These are phyloP conservation scores for Myotis lucifugus DNA, from an alignment of 2,113 vertebrate genomes.

Conservation along the genomic window DNA sequence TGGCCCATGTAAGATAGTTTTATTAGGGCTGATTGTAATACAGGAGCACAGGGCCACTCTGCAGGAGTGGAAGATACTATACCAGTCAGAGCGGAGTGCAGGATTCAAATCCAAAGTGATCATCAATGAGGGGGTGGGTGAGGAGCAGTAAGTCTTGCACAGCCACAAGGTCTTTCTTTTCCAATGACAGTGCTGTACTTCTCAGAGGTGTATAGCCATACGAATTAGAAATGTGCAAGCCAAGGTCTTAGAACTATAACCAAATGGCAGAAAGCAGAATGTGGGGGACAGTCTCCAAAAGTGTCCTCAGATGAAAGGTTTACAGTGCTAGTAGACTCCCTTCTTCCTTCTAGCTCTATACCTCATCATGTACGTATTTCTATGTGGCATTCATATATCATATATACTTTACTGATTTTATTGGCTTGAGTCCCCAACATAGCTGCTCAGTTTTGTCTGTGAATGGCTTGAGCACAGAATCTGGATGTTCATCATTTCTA, in stretches of 20 bases:
- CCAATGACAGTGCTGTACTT: not conserved
- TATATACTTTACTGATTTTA: not conserved
- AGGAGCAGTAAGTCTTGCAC: not conserved
- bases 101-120: not conserved
- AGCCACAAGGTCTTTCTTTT: not conserved
- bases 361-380: not conserved
- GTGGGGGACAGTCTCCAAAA: not conserved
- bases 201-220: not conserved
- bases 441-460: not conserved
- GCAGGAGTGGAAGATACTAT: not conserved
- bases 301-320: not conserved
- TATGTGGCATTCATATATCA: not conserved
- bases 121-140: not conserved
- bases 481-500: not conserved
- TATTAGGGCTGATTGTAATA: not conserved
- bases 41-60: not conserved
- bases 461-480: not conserved
- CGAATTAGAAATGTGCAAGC: not conserved
- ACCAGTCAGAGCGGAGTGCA: not conserved
- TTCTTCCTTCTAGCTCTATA: not conserved
- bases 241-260: not conserved
- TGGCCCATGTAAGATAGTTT: not conserved
- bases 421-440: not conserved
- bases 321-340: not conserved
- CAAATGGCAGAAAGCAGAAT: not conserved